Evolutionary conservation across 2,797 vertebrate species (phyloP).

Genomic region (Bucorvus abyssinicus): DNA sequence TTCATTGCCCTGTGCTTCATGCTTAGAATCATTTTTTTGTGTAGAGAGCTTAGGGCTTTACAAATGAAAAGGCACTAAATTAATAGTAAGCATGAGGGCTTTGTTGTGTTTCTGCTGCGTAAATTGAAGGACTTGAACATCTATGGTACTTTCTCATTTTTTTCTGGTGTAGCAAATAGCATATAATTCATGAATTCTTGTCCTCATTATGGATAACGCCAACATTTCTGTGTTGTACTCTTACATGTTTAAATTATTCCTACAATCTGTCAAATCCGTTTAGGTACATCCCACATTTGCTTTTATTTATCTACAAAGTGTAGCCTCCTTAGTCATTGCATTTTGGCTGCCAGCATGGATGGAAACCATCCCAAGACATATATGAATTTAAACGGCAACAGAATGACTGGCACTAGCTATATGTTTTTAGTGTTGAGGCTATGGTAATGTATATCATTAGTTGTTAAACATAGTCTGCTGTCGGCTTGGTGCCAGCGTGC

Average conservation of each 20-base stretch:
- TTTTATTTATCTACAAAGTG: slow-evolving; percentile 62
- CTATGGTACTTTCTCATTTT: background rate
- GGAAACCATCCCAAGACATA: slow-evolving; percentile 57
- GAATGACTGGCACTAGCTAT: slow-evolving; percentile 61
- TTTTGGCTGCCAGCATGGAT: slow-evolving; percentile 59
- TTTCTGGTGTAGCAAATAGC: background rate
- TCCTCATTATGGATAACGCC: slow-evolving; percentile 8
- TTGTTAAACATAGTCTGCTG: slow-evolving; percentile 70
- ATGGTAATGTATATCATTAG: slow-evolving; percentile 67
- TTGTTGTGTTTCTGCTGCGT: background rate
- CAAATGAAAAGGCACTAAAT: background rate
- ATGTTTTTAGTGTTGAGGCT: slow-evolving; percentile 71
- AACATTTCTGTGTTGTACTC: slow-evolving; percentile 7
- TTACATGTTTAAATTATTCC: slow-evolving; percentile 38
- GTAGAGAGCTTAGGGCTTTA: background rate
- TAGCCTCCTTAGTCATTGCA: slow-evolving; percentile 56
- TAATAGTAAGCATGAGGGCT: background rate
- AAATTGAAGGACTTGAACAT: background rate
- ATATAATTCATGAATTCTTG: slow-evolving; percentile 1
- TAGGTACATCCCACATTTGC: slow-evolving; percentile 46
- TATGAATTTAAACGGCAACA: slow-evolving; percentile 62
- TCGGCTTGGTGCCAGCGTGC: slow-evolving; percentile 32
- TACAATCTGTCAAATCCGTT: slow-evolving; percentile 33
- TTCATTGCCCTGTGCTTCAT: background rate
- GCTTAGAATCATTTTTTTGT: background rate